Evolutionary conservation across 1,140 invertebrate species (phyloP).

Genomic region (Ridgeia piscesae): DNA sequence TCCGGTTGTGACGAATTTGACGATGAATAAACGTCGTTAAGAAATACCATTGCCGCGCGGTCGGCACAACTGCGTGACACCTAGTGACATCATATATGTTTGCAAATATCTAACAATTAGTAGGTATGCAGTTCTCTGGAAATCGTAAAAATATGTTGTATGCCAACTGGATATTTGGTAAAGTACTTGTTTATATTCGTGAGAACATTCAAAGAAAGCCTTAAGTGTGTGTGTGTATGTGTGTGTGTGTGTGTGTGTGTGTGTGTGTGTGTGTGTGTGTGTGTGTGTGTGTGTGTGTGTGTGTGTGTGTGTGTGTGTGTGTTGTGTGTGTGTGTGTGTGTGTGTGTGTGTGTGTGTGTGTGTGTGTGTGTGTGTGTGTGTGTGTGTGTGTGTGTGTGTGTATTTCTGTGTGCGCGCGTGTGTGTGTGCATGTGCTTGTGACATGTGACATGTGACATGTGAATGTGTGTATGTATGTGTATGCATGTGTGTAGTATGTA

Average conservation of each 20-base stretch:
- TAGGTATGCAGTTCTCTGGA: neutral
- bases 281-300: slow-evolving; percentile 20
- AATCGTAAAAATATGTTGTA: neutral
- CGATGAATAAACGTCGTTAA: neutral
- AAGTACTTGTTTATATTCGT: no score
- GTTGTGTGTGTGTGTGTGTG: neutral
- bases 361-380: slow-evolving; percentile 14
- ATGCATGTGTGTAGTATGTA: neutral
- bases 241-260: slow-evolving; percentile 16
- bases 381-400: slow-evolving; percentile 10
- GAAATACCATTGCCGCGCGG: neutral
- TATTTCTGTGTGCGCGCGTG: slow-evolving; percentile 11
- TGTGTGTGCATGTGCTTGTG: slow-evolving; percentile 14
- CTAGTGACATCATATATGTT: neutral
- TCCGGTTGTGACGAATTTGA: neutral
- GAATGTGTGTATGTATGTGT: neutral
- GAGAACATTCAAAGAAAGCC: no score
- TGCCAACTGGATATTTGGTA: no score
- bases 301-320: neutral
- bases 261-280: slow-evolving; percentile 20
- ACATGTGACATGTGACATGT: neutral
- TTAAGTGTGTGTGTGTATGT: neutral
- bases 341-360: slow-evolving; percentile 15
- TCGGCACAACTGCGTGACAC: no score
- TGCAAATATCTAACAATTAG: neutral